phyloP scores from a whole-genome alignment of 2,797 vertebrate species.

The Lepus oiostolus region DNA sequence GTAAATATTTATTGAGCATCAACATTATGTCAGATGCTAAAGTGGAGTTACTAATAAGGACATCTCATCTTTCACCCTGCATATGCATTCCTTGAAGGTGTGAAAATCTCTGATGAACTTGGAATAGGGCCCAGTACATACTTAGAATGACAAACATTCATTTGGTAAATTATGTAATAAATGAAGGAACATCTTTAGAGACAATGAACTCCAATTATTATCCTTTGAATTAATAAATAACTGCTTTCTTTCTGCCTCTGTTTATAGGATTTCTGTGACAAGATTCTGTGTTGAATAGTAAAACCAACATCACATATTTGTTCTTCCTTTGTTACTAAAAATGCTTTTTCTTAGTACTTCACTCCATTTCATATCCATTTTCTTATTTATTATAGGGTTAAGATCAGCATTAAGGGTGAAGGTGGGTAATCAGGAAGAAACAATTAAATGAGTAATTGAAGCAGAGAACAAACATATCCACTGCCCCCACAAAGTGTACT shows the following conservation, averaged over 20 bases:
- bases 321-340: neutral
- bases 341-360: neutral
- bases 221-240: neutral
- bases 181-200: neutral
- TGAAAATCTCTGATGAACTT: neutral
- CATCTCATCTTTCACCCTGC: neutral
- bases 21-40: neutral
- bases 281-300: neutral
- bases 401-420: neutral
- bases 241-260: conserved; percentile 21
- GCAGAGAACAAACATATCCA: neutral
- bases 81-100: neutral
- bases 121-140: neutral
- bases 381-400: neutral
- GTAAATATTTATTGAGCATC: neutral
- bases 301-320: neutral
- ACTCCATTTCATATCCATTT: neutral
- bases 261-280: neutral
- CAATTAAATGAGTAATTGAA: neutral
- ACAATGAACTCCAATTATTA: neutral
- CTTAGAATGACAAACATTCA: conserved; percentile 37
- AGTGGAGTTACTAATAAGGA: neutral
- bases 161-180: neutral
- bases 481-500: neutral
- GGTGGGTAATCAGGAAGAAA: neutral